Evolutionary conservation across 2,113 vertebrate species (phyloP), one percentile per base, ranked within the genome.

Genomic region (Raja brachyura): DNA sequence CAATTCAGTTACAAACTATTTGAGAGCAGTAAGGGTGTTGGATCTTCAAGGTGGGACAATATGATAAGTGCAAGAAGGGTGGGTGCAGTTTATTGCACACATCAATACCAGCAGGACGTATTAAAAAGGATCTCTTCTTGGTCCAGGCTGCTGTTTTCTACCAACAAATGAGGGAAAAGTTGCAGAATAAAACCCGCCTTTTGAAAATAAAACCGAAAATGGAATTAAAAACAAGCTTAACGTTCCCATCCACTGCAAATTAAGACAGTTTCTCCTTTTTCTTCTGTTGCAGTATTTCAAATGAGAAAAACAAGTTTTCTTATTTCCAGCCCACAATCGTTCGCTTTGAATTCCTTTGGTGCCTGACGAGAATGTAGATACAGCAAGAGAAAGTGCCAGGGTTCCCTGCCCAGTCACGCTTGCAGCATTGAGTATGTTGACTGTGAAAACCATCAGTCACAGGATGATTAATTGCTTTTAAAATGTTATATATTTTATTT

Each of bases 11-110:
- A 73, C 10, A 73, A 28, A 54, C 48, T 11, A 92, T 48, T 22
- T 16, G 5, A 22, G 18, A 25, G 18, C 63, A 92, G 66, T 5
- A 2, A 9, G 20, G 16, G 63, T 25, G 90, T 28, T 92, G 20
- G 39, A 48, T 39, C 39, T 92, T 48, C 90, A 92, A 74, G 22
- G 90, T 92, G 90, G 33, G 13, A 68, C 3, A 73, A 70, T 70
- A 54, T 92, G 90, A 92, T 92, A 73, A 92, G 68, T 54, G 22
- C 48, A 85, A 25, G 14, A 9, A 25, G 90, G 90, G 90, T 73
- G 90, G 68, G 68, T 54, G 66, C 18, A 54, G 90, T 13, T 92
- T 73, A 25, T 73, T 22, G 18, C 13, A 14, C 20, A 1, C 66
- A 39, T 70, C 31, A 22, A 61, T 33, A n/a, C 63, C 33, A 20